Conservation (phyloP, 1,140 invertebrate species). For the Macrobrachium rosenbergii region DNA sequence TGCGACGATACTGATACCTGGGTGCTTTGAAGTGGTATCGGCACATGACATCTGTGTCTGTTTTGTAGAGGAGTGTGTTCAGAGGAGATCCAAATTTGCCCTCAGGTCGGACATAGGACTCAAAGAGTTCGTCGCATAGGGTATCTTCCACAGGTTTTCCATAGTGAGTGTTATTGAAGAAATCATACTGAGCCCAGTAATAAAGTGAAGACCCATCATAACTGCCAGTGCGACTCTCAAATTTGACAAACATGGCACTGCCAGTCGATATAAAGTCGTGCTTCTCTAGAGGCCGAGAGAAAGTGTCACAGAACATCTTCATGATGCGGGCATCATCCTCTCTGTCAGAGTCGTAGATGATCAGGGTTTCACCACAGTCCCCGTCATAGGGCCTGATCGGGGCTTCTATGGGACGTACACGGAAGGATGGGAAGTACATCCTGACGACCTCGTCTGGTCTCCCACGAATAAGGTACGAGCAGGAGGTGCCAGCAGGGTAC, state of each 20-base stretch:
- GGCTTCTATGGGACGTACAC: slow-evolving; percentile 89
- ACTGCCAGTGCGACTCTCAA: slow-evolving; percentile 83
- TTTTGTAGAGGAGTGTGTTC: slow-evolving; percentile 88
- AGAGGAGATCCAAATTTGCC: slow-evolving; percentile 83
- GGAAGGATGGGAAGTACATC: slow-evolving; percentile 76
- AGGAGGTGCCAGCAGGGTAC: slow-evolving; percentile 92
- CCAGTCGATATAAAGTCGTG: slow-evolving; percentile 90
- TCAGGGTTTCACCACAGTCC: slow-evolving; percentile 89
- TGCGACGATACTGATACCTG: slow-evolving; percentile 81
- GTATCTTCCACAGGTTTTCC: slow-evolving; percentile 84
- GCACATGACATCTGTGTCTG: slow-evolving; percentile 81
- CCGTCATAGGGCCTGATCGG: slow-evolving; percentile 85
- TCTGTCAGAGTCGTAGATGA: slow-evolving; percentile 86
- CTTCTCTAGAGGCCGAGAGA: slow-evolving; percentile 91
- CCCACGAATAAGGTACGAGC: slow-evolving; percentile 89
- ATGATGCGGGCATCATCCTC: slow-evolving; percentile 89
- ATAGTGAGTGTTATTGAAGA: slow-evolving; percentile 89
- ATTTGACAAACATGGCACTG: slow-evolving; percentile 82
- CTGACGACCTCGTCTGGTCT: slow-evolving; percentile 83
- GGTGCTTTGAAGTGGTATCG: slow-evolving; percentile 87
- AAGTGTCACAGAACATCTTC: slow-evolving; percentile 93
- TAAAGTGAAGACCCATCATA: slow-evolving; percentile 80
- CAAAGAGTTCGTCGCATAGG: slow-evolving; percentile 87
- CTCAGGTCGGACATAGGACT: slow-evolving; percentile 79
- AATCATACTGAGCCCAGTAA: slow-evolving; percentile 93